A percentile compares a stretch with the other conserved stretches of the same genome.
phyloP scores from a whole-genome alignment of 2,113 vertebrate species.

The Podiceps cristatus region DNA sequence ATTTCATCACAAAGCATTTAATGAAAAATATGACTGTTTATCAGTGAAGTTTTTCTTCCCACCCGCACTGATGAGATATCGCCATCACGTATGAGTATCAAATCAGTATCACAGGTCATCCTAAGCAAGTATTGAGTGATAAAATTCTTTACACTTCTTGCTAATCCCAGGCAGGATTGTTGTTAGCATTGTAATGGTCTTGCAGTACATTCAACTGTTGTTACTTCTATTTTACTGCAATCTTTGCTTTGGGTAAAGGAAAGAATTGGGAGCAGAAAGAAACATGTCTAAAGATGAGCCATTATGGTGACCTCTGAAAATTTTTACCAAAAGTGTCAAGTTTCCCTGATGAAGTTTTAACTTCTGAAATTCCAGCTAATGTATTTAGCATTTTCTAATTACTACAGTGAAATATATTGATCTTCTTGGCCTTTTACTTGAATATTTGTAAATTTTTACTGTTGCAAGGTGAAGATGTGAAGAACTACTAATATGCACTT shows the following conservation, averaged over 20 bases:
- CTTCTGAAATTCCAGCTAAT: background rate
- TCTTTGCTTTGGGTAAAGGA: background rate
- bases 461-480: background rate
- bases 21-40: background rate
- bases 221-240: background rate
- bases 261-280: background rate
- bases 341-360: background rate
- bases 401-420: background rate
- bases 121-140: background rate
- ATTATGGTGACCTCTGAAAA: background rate
- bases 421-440: background rate
- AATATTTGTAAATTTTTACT: background rate
- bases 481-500: background rate
- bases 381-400: background rate
- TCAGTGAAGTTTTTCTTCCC: background rate
- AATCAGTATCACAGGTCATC: fast-evolving
- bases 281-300: background rate
- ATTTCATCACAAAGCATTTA: background rate
- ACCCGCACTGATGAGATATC: background rate
- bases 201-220: background rate
- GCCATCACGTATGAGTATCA: background rate
- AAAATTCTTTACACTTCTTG: background rate
- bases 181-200: background rate
- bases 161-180: background rate
- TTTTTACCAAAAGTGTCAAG: background rate